These are phyloP conservation scores for Pristiophorus japonicus DNA, from an alignment of 2,113 vertebrate genomes.

Conservation along the genomic window DNA sequence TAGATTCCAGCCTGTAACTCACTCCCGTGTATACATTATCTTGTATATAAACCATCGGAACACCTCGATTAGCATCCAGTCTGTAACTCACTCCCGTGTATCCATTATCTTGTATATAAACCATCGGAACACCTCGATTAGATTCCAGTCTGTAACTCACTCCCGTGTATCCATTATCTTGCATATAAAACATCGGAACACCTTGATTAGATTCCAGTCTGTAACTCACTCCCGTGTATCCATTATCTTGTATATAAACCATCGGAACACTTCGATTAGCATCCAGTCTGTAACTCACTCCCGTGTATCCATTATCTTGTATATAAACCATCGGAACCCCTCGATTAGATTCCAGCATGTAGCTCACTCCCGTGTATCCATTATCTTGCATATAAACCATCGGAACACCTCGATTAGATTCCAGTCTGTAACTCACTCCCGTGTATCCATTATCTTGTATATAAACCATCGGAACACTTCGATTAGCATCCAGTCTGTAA, in stretches of 20 bases:
- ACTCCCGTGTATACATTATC: too few species aligned
- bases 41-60: background rate
- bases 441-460: background rate
- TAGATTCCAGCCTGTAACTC: too few species aligned
- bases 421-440: background rate
- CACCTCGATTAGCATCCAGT: background rate
- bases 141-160: background rate
- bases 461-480: background rate
- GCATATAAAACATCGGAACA: background rate
- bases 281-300: background rate
- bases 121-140: background rate
- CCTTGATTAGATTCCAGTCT: background rate
- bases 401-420: background rate
- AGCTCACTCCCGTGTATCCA: background rate
- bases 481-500: background rate
- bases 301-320: background rate
- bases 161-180: background rate
- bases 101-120: background rate
- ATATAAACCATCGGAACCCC: background rate
- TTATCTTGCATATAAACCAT: background rate
- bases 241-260: background rate
- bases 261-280: background rate
- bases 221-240: background rate
- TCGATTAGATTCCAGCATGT: background rate
- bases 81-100: background rate